phyloP scores from a whole-genome alignment of 37 sponge, comb jelly and placozoan genomes.

The Mnemiopsis leidyi region DNA sequence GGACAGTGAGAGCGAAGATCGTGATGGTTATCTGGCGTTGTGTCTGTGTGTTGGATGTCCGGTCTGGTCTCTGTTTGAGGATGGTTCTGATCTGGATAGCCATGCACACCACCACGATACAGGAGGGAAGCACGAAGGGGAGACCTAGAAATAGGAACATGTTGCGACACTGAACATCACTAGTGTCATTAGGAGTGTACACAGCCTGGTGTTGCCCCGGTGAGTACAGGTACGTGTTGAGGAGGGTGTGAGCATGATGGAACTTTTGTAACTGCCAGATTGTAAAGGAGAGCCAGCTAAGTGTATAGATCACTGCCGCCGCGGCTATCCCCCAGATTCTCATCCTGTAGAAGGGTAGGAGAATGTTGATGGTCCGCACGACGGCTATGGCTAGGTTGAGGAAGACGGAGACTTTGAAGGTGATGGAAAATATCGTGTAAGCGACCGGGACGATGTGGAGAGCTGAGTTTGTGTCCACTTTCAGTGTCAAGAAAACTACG shows the following conservation, averaged over 20 bases:
- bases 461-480: neutral
- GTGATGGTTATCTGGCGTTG: constrained; percentile 53
- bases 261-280: neutral
- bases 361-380: constrained; percentile 7
- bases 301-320: neutral
- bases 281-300: neutral
- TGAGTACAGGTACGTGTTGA: neutral
- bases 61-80: neutral
- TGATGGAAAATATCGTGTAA: neutral
- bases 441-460: neutral
- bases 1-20: constrained; percentile 9
- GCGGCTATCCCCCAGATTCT: neutral
- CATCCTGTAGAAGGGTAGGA: constrained; percentile 37
- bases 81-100: neutral
- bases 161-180: neutral
- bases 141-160: neutral
- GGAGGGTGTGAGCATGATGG: neutral
- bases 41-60: neutral
- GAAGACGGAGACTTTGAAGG: constrained; percentile 40
- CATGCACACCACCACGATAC: constrained; percentile 8
- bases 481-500: neutral
- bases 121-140: constrained; percentile 14
- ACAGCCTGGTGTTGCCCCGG: neutral
- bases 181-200: no score
- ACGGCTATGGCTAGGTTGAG: constrained; percentile 8